A percentile compares a stretch with the other conserved stretches of the same genome.
Conservation (phyloP, 2,113 vertebrate species). For the Neotragus pygmaeus region DNA sequence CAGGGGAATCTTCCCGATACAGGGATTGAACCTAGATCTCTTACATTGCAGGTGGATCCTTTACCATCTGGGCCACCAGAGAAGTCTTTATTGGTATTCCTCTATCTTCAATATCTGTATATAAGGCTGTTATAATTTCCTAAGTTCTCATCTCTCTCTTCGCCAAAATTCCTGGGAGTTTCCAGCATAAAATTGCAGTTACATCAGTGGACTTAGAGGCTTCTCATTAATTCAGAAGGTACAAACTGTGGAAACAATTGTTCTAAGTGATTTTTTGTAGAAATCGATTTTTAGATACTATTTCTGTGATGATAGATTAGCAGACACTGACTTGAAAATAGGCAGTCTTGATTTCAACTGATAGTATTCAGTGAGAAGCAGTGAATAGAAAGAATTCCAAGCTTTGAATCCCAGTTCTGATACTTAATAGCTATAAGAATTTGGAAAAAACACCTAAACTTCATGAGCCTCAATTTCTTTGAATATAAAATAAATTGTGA, state of each 20-base stretch:
- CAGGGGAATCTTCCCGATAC: neutral
- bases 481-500: neutral
- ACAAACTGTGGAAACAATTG: neutral
- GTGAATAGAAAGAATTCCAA: neutral
- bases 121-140: neutral
- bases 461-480: neutral
- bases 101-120: neutral
- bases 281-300: neutral
- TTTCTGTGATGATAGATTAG: neutral
- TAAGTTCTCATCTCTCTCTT: neutral
- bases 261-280: neutral
- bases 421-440: neutral
- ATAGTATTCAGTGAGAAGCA: neutral
- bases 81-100: neutral
- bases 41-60: neutral
- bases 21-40: neutral
- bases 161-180: neutral
- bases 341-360: neutral
- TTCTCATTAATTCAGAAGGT: neutral
- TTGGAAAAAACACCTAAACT: neutral
- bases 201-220: neutral
- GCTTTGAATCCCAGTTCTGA: neutral
- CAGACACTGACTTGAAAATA: neutral
- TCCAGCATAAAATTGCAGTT: neutral
- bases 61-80: neutral